Conservation (phyloP, 2,797 vertebrate species). For the Chaetophractus vellerosus region DNA sequence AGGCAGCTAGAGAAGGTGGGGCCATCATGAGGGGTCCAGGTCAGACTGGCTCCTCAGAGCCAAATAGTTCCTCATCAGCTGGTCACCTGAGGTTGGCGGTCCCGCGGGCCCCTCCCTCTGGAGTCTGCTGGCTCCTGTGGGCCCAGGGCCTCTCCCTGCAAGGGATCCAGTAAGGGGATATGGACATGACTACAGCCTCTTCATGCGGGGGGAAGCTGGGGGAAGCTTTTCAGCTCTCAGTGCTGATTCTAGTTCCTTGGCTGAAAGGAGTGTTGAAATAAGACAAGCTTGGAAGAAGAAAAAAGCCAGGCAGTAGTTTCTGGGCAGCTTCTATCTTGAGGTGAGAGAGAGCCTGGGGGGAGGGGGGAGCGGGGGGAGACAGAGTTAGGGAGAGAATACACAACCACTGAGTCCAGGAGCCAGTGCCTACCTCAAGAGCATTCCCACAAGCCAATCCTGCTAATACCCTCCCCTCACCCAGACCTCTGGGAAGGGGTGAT, state of each 20-base stretch:
- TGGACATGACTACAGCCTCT: conserved; percentile 36
- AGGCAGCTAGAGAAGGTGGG: neutral
- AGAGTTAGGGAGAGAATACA: conserved; percentile 48
- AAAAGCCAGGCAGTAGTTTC: conserved; percentile 89
- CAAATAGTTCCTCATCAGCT: conserved; percentile 57
- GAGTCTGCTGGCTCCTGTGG: conserved; percentile 70
- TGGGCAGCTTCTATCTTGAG: conserved; percentile 87
- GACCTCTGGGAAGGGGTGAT: too few relatives aligned
- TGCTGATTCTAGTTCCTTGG: conserved; percentile 65
- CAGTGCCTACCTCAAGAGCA: conserved; percentile 58
- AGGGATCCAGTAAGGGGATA: neutral
- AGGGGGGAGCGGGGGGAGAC: too few relatives aligned
- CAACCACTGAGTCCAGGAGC: conserved; percentile 80
- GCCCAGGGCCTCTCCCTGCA: conserved; percentile 43
- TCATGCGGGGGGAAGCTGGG: neutral
- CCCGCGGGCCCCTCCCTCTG: conserved; percentile 5
- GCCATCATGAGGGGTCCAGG: neutral
- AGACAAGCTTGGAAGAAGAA: conserved; percentile 86
- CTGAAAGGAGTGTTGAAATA: conserved; percentile 83
- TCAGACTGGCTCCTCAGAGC: conserved; percentile 48
- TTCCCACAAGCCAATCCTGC: too few relatives aligned
- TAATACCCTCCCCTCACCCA: too few relatives aligned
- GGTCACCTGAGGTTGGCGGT: conserved; percentile 68
- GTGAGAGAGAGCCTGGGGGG: neutral
- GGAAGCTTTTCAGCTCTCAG: conserved; percentile 54